These are phyloP conservation scores for Ceratina calcarata DNA, from an alignment of 1,140 invertebrate species.

Conservation along the genomic window DNA sequence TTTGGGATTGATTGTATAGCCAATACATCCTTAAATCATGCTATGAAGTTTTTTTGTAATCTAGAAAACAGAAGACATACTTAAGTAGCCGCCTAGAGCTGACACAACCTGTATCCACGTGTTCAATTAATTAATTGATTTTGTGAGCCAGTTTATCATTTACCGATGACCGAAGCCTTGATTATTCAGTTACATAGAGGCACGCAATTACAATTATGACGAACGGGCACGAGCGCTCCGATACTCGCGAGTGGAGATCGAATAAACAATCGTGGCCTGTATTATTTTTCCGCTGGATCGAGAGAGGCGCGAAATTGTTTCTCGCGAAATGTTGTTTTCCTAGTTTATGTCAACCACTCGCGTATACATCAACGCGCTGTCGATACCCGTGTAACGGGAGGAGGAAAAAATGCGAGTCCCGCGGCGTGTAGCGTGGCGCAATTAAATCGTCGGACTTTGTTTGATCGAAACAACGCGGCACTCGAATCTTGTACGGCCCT, in stretches of 20 bases:
- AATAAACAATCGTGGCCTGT: neutral
- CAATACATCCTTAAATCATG: no score
- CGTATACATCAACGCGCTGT: neutral
- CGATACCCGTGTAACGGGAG: neutral
- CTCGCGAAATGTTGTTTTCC: neutral
- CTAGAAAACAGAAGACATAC: no score
- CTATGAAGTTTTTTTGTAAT: no score
- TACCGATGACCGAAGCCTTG: no score
- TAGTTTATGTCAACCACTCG: neutral
- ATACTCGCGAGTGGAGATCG: no score
- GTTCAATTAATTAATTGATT: no score
- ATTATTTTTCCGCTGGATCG: neutral
- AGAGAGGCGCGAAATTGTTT: neutral
- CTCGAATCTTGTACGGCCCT: neutral
- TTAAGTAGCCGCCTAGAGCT: no score
- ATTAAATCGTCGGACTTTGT: slow-evolving; percentile 21
- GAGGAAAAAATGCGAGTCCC: neutral
- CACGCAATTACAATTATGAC: no score
- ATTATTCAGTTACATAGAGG: no score
- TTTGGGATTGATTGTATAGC: no score
- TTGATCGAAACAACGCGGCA: neutral
- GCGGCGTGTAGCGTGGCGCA: neutral
- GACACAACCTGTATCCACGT: no score
- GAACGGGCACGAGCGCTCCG: neutral
- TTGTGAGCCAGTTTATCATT: no score